Base-by-base conservation (phyloP, 2,113 vertebrate species). In the Rhagologus leucostigma region DNA sequence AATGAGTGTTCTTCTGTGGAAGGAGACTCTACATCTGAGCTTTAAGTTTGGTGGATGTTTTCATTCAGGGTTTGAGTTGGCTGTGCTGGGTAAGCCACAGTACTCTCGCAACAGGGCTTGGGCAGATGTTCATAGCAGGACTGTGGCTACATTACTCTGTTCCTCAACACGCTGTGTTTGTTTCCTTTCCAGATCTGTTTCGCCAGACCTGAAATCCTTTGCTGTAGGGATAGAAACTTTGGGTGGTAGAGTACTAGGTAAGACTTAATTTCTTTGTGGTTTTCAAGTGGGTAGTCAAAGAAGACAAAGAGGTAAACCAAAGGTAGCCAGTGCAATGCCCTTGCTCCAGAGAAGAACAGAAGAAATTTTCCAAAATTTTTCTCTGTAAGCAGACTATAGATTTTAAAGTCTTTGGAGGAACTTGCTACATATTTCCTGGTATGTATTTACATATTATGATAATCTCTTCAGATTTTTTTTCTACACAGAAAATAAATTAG, bases 151-250 rank as follows among this genome's bases (percentile, higher is more conserved):
- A 1, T 75, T 53, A 1, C 15, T 59, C 33, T 86, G 4, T 21
- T 82, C 20, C 29, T 24, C 22, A 46, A 53, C 53, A 6, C 10
- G 2, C 13, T 89, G 1, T 6, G 52, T 41, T 88, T 62, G 3
- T 35, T 70, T 74, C 83, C 37, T 73, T 97, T 92, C 30, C 92
- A 99, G 99, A 88, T 98, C 98, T 74, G 98, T 99, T 79, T 90
- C 96, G 5, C 98, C 98, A 46, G 98, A 99, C 67, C 95, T 99
- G 76, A 99, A 99, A 95, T 98, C 98, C 9, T 98, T 99, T 71
- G 98, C 98, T 2, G 93, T 99, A 53, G 99, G 99, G 8, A 98
- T 99, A 32, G 98, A 99, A 79, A 92, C 98, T 22, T 96, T 99
- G 91, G 97, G 96, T 55, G 97, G 98, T 16, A 98, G 98, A 95